A percentile compares a stretch with the other conserved stretches of the same genome.
These are phyloP conservation scores for Tetrapedia diversipes DNA, from an alignment of 2,888 invertebrate species.

Conservation along the genomic window DNA sequence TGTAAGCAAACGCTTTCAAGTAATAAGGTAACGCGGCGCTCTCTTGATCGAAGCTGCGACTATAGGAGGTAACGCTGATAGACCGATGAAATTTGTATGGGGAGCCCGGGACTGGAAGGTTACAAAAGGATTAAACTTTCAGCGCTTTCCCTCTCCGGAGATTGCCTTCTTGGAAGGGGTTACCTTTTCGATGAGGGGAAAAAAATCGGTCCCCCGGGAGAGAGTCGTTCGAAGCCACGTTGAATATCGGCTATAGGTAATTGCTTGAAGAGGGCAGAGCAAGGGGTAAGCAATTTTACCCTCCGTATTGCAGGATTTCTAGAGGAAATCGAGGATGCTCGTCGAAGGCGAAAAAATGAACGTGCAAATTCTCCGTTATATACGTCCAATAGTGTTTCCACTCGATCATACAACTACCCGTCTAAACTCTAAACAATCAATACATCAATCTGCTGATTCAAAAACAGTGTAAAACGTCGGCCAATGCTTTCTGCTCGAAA, in stretches of 20 bases:
- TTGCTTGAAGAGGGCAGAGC: neutral
- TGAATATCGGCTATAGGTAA: neutral
- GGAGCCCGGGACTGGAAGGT: neutral
- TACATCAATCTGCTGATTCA: neutral
- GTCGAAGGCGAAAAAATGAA: too few species aligned
- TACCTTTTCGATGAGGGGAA: neutral
- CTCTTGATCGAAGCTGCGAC: neutral
- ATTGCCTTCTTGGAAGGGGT: slow-evolving; percentile 4
- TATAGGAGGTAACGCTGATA: slow-evolving; percentile 1
- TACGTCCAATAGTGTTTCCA: neutral
- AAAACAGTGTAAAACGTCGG: too few species aligned
- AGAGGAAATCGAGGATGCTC: neutral
- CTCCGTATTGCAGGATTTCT: neutral
- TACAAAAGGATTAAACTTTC: slow-evolving; percentile 30
- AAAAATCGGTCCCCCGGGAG: slow-evolving; percentile 9
- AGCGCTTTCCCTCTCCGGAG: slow-evolving; percentile 6
- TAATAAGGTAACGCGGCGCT: neutral
- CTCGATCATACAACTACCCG: neutral
- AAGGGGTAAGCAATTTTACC: neutral
- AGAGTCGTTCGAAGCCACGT: neutral
- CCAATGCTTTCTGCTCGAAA: too few species aligned
- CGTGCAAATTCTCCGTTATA: neutral
- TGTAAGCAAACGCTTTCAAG: neutral
- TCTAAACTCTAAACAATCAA: neutral
- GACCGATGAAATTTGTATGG: slow-evolving; percentile 30